Conservation (phyloP, 2,797 vertebrate genomes). For the Ibycter americanus region DNA sequence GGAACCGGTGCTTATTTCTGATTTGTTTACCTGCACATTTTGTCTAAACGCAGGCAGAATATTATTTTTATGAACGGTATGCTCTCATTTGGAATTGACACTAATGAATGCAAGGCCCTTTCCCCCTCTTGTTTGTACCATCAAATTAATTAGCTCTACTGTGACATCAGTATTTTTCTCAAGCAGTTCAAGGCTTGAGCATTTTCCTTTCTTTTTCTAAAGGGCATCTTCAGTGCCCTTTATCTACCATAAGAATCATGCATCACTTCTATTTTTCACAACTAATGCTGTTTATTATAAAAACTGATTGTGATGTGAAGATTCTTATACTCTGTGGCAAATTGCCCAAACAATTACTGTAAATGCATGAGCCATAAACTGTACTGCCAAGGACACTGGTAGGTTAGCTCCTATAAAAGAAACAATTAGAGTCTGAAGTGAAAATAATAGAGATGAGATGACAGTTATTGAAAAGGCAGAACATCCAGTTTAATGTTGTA, state of each 20-base stretch:
- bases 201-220: conserved; percentile 57
- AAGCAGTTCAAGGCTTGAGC: conserved; percentile 50
- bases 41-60: conserved; percentile 11
- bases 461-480: conserved; percentile 69
- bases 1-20: conserved; percentile 15
- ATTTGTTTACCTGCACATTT: conserved; percentile 55
- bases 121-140: conserved; percentile 56
- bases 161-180: conserved; percentile 48
- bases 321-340: conserved; percentile 60
- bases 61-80: conserved; percentile 27
- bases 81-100: conserved; percentile 56
- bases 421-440: conserved; percentile 72
- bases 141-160: conserved; percentile 70
- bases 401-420: conserved; percentile 73
- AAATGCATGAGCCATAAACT: conserved; percentile 67
- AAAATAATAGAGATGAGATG: conserved; percentile 68
- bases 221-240: conserved; percentile 58
- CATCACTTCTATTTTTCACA: conserved; percentile 59
- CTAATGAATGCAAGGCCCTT: conserved; percentile 64
- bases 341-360: conserved; percentile 73
- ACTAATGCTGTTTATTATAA: conserved; percentile 67
- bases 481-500: conserved; percentile 60
- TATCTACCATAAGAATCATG: conserved; percentile 41
- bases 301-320: conserved; percentile 58
- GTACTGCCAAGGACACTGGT: conserved; percentile 68